Evolutionary conservation across 2,888 invertebrate species (phyloP).

Genomic region (Cryptops parisi): DNA sequence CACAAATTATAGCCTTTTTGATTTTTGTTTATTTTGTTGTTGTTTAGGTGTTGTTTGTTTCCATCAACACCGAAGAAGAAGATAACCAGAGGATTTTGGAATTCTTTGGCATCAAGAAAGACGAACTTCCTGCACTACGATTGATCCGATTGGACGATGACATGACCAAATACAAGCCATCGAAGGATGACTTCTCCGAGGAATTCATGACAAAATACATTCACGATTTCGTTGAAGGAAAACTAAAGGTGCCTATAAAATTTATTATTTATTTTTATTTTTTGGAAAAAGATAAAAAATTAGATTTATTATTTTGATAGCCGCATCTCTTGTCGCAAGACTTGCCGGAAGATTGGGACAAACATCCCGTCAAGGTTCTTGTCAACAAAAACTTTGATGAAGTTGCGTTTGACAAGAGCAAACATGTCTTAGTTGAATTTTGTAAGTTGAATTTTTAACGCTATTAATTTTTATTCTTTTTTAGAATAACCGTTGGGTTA

Average conservation of each 20-base stretch:
- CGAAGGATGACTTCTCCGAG: slow-evolving; percentile 49
- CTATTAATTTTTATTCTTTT: not conserved
- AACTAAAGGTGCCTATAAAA: slow-evolving; percentile 52
- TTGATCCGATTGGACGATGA: slow-evolving; percentile 91
- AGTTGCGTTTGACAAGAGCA: slow-evolving; percentile 69
- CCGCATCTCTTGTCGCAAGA: slow-evolving; percentile 90
- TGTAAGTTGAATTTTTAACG: slow-evolving; percentile 35
- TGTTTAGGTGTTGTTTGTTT: slow-evolving; percentile 76
- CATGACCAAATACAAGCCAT: slow-evolving; percentile 95
- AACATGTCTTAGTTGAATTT: slow-evolving; percentile 95
- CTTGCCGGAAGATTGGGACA: slow-evolving; percentile 93
- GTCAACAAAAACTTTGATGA: slow-evolving; percentile 93
- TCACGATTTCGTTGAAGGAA: slow-evolving; percentile 74
- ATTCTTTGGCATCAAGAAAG: slow-evolving; percentile 96
- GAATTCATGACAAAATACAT: slow-evolving; percentile 66
- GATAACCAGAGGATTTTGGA: slow-evolving; percentile 96
- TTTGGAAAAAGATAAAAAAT: not conserved
- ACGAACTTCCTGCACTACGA: slow-evolving; percentile 78
- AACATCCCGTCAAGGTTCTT: slow-evolving; percentile 77
- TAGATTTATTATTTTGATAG: slow-evolving; percentile 27
- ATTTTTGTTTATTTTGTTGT: slow-evolving; percentile 13
- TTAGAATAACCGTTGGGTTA: too few relatives aligned
- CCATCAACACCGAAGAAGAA: slow-evolving; percentile 85
- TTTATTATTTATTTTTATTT: not conserved
- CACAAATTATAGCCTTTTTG: too few relatives aligned